Base-by-base conservation (phyloP, 2,888 invertebrate genomes). In the Diarsia dahlii region DNA sequence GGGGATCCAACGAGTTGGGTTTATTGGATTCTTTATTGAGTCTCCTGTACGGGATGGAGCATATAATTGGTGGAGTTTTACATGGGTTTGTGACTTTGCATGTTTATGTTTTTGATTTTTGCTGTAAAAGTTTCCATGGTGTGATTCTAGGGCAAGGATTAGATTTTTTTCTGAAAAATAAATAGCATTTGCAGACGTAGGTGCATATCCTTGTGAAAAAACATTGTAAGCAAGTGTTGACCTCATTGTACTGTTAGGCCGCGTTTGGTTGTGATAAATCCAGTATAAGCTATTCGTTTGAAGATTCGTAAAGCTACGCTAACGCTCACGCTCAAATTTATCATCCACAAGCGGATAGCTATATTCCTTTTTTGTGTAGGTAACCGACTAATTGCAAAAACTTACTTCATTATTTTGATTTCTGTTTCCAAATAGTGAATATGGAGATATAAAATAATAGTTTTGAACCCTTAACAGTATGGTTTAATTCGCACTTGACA, bases 11-110 rank as follows among this genome's bases (percentile, higher is more conserved):
- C 13, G 23, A 71, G 54, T 64, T 56, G 50, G 13, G 13, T 73
- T 72, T 81, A 82, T 81, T 82, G 72, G 39, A 67, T 71, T 52
- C 76, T 76, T 54, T 54, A 63, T 62, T 28, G 50, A 76, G 34
- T 71, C 52, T 56, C 62, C 63, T 65, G 58, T 60, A 18, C 10
- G 18, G 58, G 2, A 62, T 71, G 39, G 18, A 63, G 13, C 65
- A 74, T 63, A 23, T 71, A 63, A 84, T 73, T 54, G 45, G 34
- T 45, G 13, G 18, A 1, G 13, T 82, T 76, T 76, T 46, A 69
- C 45, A 45, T 15, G 20, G 15, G 45, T 46, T 50, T 69, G n/a
- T n/a, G 48, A 54, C 13, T 18, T 5, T 39, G 13, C n/a, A 2
- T 12, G 50, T 20, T 45, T 5, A 13, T 0, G 6, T 45, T 48